Evolutionary conservation across 2,113 vertebrate species (phyloP).

Genomic region (Microcebus murinus): DNA sequence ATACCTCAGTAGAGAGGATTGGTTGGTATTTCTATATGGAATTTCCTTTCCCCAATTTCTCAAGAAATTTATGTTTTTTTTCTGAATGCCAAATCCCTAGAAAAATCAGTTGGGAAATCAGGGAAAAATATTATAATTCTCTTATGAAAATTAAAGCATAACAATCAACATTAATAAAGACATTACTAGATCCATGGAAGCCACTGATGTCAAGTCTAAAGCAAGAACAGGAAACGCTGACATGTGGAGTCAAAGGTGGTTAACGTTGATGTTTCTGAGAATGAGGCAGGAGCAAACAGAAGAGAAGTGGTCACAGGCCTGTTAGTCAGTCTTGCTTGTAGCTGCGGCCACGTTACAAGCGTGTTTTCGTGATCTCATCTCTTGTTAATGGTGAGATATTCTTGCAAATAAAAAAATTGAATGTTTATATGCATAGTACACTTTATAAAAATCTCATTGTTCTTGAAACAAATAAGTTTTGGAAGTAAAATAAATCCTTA

Average conservation of each 20-base stretch:
- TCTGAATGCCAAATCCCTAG: not conserved
- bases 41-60: not conserved
- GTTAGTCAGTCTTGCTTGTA: not conserved
- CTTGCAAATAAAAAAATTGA: not conserved
- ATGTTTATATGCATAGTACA: not conserved
- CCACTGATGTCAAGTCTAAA: not conserved
- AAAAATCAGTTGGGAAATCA: not conserved
- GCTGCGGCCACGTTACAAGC: not conserved
- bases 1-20: not conserved
- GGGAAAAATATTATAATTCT: not conserved
- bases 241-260: not conserved
- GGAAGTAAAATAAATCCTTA: constrained; percentile 32
- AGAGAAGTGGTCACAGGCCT: not conserved
- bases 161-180: not conserved
- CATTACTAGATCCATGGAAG: not conserved
- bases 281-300: not conserved
- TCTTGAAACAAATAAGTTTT: constrained; percentile 10
- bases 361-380: not conserved
- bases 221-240: not conserved
- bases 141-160: not conserved
- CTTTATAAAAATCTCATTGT: not conserved
- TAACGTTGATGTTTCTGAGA: not conserved
- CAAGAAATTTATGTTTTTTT: not conserved
- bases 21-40: not conserved
- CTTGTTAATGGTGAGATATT: not conserved